Percentiles rank a stretch among this genome's conserved stretches.
phyloP scores from a whole-genome alignment of 35 echinoderm and acorn worm genomes.

The Chiridota heheva region DNA sequence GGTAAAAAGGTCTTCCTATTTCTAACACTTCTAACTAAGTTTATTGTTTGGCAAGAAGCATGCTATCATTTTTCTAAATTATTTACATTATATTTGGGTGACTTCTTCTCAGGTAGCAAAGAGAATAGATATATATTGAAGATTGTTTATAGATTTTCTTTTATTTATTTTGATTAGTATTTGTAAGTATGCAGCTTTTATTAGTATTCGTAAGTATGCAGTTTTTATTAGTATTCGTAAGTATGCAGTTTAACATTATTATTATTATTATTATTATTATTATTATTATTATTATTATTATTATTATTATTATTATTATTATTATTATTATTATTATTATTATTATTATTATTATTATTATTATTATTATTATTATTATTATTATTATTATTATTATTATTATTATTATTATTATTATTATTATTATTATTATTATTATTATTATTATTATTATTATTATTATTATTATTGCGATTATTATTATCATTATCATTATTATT shows the following conservation, averaged over 20 bases:
- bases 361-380: not conserved
- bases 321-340: conserved; percentile 8
- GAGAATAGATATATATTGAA: too few relatives aligned
- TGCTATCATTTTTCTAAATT: too few relatives aligned
- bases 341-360: conserved; percentile 8
- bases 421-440: conserved; percentile 4
- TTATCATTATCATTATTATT: too few relatives aligned
- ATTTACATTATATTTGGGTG: too few relatives aligned
- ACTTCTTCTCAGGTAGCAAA: too few relatives aligned
- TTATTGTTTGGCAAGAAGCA: too few relatives aligned
- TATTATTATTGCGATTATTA: too few relatives aligned
- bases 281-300: conserved; percentile 11
- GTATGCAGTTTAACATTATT: not conserved
- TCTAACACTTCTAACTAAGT: too few relatives aligned
- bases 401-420: conserved; percentile 11
- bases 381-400: conserved; percentile 1
- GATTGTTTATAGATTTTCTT: too few relatives aligned
- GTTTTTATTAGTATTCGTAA: not conserved
- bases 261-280: conserved; percentile 11
- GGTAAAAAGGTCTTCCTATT: too few relatives aligned
- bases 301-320: conserved; percentile 11
- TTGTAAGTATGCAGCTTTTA: too few relatives aligned
- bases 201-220: not conserved
- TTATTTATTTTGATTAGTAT: too few relatives aligned
- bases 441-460: conserved; percentile 1